A percentile compares a stretch with the other conserved stretches of the same genome.
Evolutionary conservation across 2,113 vertebrate species (phyloP).

Genomic region (Sorex araneus): DNA sequence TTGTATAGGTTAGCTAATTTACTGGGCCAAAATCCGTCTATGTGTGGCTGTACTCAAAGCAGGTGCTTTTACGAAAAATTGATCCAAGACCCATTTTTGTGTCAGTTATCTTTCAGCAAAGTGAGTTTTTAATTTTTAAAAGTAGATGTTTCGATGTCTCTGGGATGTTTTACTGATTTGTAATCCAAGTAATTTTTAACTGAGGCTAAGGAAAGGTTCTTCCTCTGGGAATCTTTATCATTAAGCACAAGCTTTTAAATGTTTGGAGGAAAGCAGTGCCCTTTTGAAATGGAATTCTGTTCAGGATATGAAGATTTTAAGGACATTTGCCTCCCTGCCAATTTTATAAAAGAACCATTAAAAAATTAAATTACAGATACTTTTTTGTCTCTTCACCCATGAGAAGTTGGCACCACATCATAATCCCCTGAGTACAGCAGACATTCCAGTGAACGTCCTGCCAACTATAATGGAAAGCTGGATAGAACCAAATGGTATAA

Average conservation of each 20-base stretch:
- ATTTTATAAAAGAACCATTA: conserved; percentile 57
- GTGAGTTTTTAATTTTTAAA: conserved; percentile 77
- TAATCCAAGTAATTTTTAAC: conserved; percentile 67
- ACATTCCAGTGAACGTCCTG: conserved; percentile 85
- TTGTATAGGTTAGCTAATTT: conserved; percentile 63
- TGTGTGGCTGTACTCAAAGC: conserved; percentile 70
- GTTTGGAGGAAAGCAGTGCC: background rate
- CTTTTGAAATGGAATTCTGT: conserved; percentile 66
- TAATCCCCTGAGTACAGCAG: conserved; percentile 81
- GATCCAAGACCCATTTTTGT: conserved; percentile 68
- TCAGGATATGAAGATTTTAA: conserved; percentile 65
- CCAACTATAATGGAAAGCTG: conserved; percentile 89
- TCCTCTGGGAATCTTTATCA: conserved; percentile 54
- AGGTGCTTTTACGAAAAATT: conserved; percentile 81
- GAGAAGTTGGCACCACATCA: conserved; percentile 80
- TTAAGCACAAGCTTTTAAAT: conserved; percentile 42
- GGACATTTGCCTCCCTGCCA: conserved; percentile 35
- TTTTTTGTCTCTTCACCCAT: conserved; percentile 75
- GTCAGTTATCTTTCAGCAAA: conserved; percentile 70
- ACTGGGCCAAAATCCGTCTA: conserved; percentile 70
- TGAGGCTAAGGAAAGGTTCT: conserved; percentile 36
- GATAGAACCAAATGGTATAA: conserved; percentile 83
- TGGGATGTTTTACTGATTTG: conserved; percentile 68
- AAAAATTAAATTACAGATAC: conserved; percentile 66
- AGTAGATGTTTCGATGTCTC: conserved; percentile 60